Evolutionary conservation across 2,888 invertebrate genomes (phyloP).

Genomic region (Acanthopleura granulata): DNA sequence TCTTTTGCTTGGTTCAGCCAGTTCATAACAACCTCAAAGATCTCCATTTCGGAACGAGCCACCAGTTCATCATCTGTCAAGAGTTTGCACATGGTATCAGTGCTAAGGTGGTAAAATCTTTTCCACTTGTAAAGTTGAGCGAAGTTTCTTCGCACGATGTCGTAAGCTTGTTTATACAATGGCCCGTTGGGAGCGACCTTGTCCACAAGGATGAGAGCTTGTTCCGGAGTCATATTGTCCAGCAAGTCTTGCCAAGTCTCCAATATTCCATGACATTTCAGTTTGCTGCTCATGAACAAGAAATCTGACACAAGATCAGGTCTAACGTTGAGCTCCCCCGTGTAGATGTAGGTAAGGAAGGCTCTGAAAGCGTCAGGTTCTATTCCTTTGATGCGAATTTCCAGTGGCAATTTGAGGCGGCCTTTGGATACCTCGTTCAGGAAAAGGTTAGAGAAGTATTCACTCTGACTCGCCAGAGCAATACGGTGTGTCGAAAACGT

Average conservation of each 20-base stretch:
- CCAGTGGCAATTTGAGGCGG: conserved; percentile 8
- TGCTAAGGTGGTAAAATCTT: neutral
- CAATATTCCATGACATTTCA: conserved; percentile 7
- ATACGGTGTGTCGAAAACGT: neutral
- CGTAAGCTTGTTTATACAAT: neutral
- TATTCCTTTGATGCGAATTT: conserved; percentile 1
- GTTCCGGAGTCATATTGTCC: conserved; percentile 11
- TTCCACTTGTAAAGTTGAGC: neutral
- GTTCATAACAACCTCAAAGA: neutral
- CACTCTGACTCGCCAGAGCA: conserved; percentile 10
- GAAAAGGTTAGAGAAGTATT: neutral
- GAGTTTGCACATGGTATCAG: neutral
- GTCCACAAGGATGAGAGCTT: neutral
- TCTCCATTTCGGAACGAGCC: neutral
- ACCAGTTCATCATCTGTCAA: neutral
- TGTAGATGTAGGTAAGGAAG: conserved; percentile 7
- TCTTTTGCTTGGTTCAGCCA: neutral
- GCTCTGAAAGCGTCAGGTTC: neutral
- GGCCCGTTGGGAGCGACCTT: neutral
- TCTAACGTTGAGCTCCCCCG: conserved; percentile 2
- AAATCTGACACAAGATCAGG: conserved; percentile 1
- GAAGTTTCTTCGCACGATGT: neutral
- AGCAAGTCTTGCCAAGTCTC: conserved; percentile 9
- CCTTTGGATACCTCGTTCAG: conserved; percentile 6
- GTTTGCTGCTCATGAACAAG: conserved; percentile 5